Conservation (phyloP, 2,888 invertebrate species). For the Tetragonula carbonaria region DNA sequence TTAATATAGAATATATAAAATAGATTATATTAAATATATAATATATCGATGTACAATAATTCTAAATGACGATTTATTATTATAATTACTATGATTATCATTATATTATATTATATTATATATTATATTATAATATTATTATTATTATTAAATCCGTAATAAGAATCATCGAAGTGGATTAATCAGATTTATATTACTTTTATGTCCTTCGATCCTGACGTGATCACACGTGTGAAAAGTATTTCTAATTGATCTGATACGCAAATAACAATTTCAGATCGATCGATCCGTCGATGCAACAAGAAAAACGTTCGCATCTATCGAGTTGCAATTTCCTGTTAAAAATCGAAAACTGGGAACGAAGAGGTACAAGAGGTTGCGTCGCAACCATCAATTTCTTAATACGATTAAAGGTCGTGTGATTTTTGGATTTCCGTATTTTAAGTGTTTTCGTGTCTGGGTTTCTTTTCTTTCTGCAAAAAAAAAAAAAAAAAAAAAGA, state of each 20-base stretch:
- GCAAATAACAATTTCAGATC: background rate
- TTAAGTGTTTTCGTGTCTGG: background rate
- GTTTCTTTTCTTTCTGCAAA: too few species aligned
- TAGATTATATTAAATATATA: constrained; percentile 81
- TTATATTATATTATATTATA: constrained; percentile 54
- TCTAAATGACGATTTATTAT: constrained; percentile 80
- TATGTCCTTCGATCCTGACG: constrained; percentile 39
- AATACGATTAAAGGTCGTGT: background rate
- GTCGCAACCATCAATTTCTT: constrained; percentile 13
- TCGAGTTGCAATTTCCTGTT: background rate
- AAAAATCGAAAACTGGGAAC: background rate
- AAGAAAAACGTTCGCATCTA: background rate
- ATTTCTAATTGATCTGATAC: background rate
- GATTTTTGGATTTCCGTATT: background rate
- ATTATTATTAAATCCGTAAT: constrained; percentile 63
- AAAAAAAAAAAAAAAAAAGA: too few species aligned
- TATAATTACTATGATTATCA: constrained; percentile 72
- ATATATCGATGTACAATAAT: constrained; percentile 84
- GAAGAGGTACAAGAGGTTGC: background rate
- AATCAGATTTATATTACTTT: constrained; percentile 63
- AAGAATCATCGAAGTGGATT: constrained; percentile 59
- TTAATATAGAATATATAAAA: constrained; percentile 83
- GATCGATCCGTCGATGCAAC: constrained; percentile 2
- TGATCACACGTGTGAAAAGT: background rate
- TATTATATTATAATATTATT: constrained; percentile 34